A percentile compares a stretch with the other conserved stretches of the same genome.
Conservation (phyloP, 2,797 vertebrate species). For the Melanotaenia nigrans region DNA sequence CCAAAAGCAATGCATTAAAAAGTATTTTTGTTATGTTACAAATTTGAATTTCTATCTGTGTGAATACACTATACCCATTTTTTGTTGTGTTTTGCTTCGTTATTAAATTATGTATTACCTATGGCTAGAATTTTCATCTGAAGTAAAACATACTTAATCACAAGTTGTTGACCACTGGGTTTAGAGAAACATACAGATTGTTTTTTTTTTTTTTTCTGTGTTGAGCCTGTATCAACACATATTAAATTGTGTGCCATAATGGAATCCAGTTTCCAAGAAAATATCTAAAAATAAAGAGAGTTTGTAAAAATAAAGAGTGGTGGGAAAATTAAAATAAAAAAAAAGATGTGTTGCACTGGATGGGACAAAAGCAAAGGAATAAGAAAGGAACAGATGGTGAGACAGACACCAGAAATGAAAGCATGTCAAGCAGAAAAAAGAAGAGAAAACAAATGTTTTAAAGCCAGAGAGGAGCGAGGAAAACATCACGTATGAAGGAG, state of each 20-base stretch:
- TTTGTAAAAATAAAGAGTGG: conserved; percentile 47
- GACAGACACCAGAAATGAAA: conserved; percentile 26
- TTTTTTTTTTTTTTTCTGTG: conserved; percentile 32
- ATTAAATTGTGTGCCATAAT: conserved; percentile 54
- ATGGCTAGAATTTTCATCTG: conserved; percentile 36
- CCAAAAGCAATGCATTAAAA: neutral
- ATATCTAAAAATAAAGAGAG: conserved; percentile 30
- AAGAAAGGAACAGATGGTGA: conserved; percentile 46
- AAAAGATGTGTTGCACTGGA: conserved; percentile 37
- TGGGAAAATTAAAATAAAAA: neutral
- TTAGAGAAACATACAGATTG: neutral
- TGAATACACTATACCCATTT: conserved; percentile 5
- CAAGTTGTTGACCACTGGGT: conserved; percentile 46
- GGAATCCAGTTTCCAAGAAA: conserved; percentile 55
- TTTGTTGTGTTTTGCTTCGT: neutral
- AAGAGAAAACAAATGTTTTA: conserved; percentile 14
- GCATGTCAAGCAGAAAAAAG: conserved; percentile 18
- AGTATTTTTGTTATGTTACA: conserved; percentile 17
- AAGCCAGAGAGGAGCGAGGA: conserved; percentile 13
- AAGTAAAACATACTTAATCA: conserved; percentile 19
- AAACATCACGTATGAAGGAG: conserved; percentile 3
- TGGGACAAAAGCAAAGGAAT: conserved; percentile 7
- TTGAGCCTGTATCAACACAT: conserved; percentile 36
- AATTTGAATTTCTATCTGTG: conserved; percentile 36
- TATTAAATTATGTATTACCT: conserved; percentile 24